Percentiles rank a stretch among this genome's conserved stretches.
Conservation (phyloP, 2,113 vertebrate genomes). For the Gymnogyps californianus region DNA sequence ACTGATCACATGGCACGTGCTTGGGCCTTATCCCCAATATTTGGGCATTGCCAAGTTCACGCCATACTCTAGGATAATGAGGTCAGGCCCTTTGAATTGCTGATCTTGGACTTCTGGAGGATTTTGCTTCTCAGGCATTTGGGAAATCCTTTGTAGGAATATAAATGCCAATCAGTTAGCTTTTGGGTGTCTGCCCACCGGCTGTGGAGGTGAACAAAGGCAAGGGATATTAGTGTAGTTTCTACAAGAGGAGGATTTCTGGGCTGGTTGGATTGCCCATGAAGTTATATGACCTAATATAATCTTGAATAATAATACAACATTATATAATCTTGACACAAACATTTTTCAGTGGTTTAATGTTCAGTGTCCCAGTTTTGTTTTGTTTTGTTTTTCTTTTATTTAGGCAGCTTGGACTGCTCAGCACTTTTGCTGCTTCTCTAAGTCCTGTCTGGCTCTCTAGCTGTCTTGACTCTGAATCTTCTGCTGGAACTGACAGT, state of each 20-base stretch:
- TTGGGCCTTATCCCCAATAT: background rate
- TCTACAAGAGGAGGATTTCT: background rate
- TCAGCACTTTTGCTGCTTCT: background rate
- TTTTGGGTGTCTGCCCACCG: background rate
- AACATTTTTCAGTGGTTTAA: background rate
- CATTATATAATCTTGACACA: background rate
- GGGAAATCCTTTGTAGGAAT: background rate
- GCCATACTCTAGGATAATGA: background rate
- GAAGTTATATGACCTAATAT: background rate
- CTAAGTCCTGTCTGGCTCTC: background rate
- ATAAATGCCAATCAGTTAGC: background rate
- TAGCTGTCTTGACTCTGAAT: background rate
- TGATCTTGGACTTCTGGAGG: background rate
- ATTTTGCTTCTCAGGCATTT: background rate
- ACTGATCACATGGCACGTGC: accelerated
- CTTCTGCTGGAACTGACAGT: background rate
- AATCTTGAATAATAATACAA: background rate
- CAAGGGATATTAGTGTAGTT: background rate
- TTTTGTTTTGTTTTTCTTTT: background rate
- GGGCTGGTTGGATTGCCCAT: background rate
- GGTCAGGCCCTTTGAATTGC: background rate
- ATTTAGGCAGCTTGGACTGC: background rate
- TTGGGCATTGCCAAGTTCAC: background rate
- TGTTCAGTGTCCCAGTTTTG: background rate
- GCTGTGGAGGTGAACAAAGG: background rate